These are phyloP conservation scores for Luperina nickerlii DNA, from an alignment of 2,888 invertebrate species.

Conservation along the genomic window DNA sequence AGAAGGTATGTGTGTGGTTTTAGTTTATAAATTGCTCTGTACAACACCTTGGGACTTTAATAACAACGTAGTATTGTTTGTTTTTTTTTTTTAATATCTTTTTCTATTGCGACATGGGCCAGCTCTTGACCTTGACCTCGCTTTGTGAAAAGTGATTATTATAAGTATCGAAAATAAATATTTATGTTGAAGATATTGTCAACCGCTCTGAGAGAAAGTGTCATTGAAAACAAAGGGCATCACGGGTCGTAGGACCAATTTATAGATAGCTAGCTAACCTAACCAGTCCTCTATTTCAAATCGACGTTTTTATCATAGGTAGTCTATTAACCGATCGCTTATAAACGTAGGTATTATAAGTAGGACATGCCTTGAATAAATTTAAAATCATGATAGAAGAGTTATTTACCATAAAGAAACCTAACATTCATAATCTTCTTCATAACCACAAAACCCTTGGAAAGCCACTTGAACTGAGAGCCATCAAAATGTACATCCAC, in stretches of 20 bases:
- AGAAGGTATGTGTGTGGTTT: no score
- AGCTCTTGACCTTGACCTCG: neutral
- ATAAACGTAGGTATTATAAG: neutral
- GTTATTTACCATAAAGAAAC: neutral
- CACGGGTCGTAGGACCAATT: neutral
- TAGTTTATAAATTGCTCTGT: no score
- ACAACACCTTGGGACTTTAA: neutral
- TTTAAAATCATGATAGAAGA: neutral
- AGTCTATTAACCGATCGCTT: neutral
- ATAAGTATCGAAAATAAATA: no score
- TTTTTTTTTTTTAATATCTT: neutral
- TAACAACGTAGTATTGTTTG: neutral
- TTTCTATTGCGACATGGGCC: neutral
- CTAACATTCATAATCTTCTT: neutral
- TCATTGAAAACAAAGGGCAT: slow-evolving; percentile 4
- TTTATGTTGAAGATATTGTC: neutral
- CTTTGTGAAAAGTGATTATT: neutral
- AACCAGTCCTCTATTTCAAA: slow-evolving; percentile 15
- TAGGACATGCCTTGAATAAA: neutral
- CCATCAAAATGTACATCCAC: slow-evolving; percentile 8
- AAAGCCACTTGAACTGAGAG: neutral
- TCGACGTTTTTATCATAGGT: neutral
- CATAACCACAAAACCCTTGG: neutral
- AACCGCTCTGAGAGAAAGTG: neutral
- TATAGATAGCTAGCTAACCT: neutral